Evolutionary conservation across 1,140 invertebrate species (phyloP), one percentile per base, ranked within the genome.

Genomic region (Pinna nobilis): DNA sequence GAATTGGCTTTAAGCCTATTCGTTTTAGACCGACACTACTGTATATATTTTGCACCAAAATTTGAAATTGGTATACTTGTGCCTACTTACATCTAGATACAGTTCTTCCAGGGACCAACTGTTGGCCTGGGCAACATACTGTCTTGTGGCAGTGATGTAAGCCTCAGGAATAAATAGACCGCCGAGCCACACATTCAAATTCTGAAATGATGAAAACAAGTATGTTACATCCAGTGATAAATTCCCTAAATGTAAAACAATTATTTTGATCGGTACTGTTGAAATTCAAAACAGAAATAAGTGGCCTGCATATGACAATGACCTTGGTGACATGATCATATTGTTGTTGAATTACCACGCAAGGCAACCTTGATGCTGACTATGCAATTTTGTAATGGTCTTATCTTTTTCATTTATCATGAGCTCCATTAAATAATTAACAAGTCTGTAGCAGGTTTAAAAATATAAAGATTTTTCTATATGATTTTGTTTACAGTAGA

Each of bases 81-180:
- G 18, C 15, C 37, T 11, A 59, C 81, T 81, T 70, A 91, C 95
- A 87, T 99, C 95, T 55, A 99, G 90, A 53, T 95, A 93, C 0
- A 99, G 91, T 89, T 99, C 98, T 90, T 99, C 98, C 7, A 99
- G 90, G 0, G 98, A 93, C 93, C 92, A 94, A 63, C 90, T 90
- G 84, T 94, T 93, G 9, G 91, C 91, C 89, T 99, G 97, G 0
- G 97, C 97, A 32, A 99, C 96, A 86, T 96, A 99, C 84, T 99
- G 97, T 30, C 98, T 92, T 2, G 98, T 99, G 15, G 98, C 98
- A 0, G 98, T 99, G 59, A 99, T 97, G 87, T 99, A 99, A 9
- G 98, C 98, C 89, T 99, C 98, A 0, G 98, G 97, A 89, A 98
- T 99, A 76, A 99, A 93, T 47, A 99, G 89, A 3, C 97, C 97